Base-by-base conservation (phyloP, 2,113 vertebrate species). In the Forbesichthys agassizii region DNA sequence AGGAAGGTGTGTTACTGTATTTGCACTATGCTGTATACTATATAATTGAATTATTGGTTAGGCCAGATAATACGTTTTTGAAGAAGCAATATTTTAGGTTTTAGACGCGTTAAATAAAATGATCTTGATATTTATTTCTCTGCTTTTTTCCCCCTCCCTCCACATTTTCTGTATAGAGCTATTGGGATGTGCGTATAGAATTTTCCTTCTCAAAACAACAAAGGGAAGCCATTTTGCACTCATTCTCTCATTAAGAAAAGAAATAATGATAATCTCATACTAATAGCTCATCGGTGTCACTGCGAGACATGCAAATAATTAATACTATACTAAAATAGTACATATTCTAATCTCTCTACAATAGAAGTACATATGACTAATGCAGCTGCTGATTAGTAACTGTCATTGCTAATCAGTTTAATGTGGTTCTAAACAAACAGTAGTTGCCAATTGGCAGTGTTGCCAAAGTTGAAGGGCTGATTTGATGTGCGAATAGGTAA, bases 1-100 rank as follows among this genome's bases (percentile, higher is more conserved):
- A 92, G 13, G 93, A 93, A 90, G 96, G 97, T 93, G 73, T 71
- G 88, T 47, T 3, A 11, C 9, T 33, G 33, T 36, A 9, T 12
- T 18, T 9, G 27, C 56, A 5, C 7, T 12, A 33, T 11, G 18
- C 9, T 16, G 16, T 56, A 18, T 20, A 10, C 9, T 56, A n/a
- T 18, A 56, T 56, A n/a, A 18, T 20, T 56, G n/a, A 16, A n/a
- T 3, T 56, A 18, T 52, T 14, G 36, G 36, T 48, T 20, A 16
- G 14, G 46, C n/a, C 16, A 62, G 48, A 62, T 18, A 3, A 11
- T 18, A 62, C 33, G n/a, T 14, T 58, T 7, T 61, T 59, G 33
- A 11, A 33, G 9, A 33, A 3, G 33, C 33, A 33, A 59, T 13
- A 33, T 13, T 59, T 20, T 27, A 33, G 57, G 10, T 33, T 59